Percentiles rank a stretch among this genome's conserved stretches.
These are phyloP conservation scores for Eulemur mongoz DNA, from an alignment of 2,797 vertebrate species.

Conservation along the genomic window DNA sequence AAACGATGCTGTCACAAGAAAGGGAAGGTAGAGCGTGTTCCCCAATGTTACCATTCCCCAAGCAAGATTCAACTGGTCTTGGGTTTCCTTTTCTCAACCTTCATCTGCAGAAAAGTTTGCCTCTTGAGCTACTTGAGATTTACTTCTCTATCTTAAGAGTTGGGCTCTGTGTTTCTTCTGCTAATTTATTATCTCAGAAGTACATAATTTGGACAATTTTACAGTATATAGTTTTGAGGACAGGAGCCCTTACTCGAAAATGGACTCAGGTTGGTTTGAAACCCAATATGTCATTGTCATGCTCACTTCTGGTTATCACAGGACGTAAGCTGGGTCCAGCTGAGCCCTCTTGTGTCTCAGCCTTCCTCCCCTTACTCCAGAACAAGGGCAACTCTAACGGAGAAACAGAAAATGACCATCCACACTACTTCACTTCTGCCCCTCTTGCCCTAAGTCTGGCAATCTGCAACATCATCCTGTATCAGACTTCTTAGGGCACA, in stretches of 20 bases:
- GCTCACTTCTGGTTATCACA: neutral
- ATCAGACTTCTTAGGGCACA: no score
- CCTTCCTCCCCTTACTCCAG: neutral
- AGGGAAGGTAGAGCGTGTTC: neutral
- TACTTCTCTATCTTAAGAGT: neutral
- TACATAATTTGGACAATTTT: neutral
- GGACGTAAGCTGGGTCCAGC: neutral
- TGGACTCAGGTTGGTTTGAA: neutral
- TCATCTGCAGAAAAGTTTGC: neutral
- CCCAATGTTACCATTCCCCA: neutral
- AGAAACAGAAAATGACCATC: neutral
- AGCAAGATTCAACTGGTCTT: neutral
- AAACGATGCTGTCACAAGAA: neutral
- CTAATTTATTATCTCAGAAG: constrained; percentile 6
- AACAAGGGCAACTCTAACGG: neutral
- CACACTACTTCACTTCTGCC: no score
- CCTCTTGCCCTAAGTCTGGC: no score
- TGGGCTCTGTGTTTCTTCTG: neutral
- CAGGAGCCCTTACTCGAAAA: neutral
- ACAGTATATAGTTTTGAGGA: neutral
- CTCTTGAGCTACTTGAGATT: neutral
- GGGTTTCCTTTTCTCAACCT: neutral
- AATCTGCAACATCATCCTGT: no score
- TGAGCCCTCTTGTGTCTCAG: neutral
- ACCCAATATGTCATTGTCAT: neutral